A percentile compares a stretch with the other conserved stretches of the same genome.
These are phyloP conservation scores for Rhynchotus rufescens DNA, from an alignment of 2,797 vertebrate genomes.

Conservation along the genomic window DNA sequence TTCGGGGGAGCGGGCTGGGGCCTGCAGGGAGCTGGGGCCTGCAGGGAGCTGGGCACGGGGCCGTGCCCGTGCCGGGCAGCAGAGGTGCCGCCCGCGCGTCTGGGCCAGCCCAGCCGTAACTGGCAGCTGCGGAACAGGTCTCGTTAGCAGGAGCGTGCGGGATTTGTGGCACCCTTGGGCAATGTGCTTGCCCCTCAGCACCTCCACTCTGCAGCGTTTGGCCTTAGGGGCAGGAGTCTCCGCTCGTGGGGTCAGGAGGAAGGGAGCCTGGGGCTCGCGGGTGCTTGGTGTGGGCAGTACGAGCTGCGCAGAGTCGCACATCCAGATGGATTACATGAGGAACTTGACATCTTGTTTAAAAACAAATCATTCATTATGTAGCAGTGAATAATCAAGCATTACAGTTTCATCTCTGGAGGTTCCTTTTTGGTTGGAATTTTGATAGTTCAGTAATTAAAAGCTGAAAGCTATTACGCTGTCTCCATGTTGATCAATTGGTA, in stretches of 20 bases:
- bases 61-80: too few relatives aligned
- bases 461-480: constrained; percentile 77
- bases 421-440: constrained; percentile 77
- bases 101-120: too few relatives aligned
- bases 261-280: constrained; percentile 12
- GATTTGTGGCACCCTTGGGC: rapidly evolving
- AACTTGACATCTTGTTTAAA: constrained; percentile 79
- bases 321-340: constrained; percentile 78
- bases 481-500: constrained; percentile 77
- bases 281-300: constrained; percentile 67
- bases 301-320: constrained; percentile 47
- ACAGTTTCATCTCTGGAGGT: constrained; percentile 76
- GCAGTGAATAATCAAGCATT: constrained; percentile 80
- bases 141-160: not conserved
- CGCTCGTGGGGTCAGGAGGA: not conserved
- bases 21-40: too few relatives aligned
- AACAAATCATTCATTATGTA: constrained; percentile 80
- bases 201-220: rapidly evolving
- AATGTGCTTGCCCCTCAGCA: not conserved
- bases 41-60: too few relatives aligned
- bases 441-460: constrained; percentile 80
- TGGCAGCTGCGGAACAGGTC: not conserved
- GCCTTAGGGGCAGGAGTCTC: not conserved
- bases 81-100: too few relatives aligned
- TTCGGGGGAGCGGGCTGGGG: too few relatives aligned